These are phyloP conservation scores for Palythoa grandis DNA, from an alignment of 92 coral and sea anemone genomes.

Conservation along the genomic window DNA sequence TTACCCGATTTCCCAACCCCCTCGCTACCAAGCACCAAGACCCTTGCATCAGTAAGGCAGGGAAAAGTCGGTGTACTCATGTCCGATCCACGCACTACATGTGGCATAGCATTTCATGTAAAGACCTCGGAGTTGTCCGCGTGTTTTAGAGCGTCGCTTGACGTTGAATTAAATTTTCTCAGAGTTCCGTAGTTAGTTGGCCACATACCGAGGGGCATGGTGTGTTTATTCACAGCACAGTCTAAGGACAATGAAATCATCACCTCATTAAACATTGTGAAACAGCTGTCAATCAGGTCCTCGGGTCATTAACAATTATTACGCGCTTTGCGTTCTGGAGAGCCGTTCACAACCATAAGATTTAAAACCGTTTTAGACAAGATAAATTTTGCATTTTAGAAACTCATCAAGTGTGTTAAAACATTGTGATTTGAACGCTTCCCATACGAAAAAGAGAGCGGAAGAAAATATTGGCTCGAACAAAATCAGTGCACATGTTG, in stretches of 20 bases:
- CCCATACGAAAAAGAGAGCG: not conserved
- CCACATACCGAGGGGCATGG: not conserved
- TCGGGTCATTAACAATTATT: not conserved
- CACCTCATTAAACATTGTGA: constrained; percentile 6
- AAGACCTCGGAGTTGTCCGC: not conserved
- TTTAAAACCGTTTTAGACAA: not conserved
- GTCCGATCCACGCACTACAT: not conserved
- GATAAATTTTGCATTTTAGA: not conserved
- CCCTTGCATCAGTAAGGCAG: constrained; percentile 76
- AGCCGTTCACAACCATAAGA: not conserved
- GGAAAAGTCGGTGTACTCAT: constrained; percentile 68
- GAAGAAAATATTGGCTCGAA: not conserved
- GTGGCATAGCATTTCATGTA: not conserved
- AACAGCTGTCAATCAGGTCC: not conserved
- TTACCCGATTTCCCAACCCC: constrained; percentile 96
- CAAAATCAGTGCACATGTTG: not conserved
- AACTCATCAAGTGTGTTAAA: constrained; percentile 2
- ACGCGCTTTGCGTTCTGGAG: not conserved
- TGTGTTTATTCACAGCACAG: constrained; percentile 16
- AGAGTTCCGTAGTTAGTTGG: not conserved
- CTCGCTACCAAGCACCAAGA: constrained; percentile 87
- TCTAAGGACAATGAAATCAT: not conserved
- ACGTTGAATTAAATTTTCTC: not conserved
- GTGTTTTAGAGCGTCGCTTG: constrained; percentile 2
- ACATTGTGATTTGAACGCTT: not conserved